Evolutionary conservation across 2,888 invertebrate genomes (phyloP).

Genomic region (Isoperla grammatica): DNA sequence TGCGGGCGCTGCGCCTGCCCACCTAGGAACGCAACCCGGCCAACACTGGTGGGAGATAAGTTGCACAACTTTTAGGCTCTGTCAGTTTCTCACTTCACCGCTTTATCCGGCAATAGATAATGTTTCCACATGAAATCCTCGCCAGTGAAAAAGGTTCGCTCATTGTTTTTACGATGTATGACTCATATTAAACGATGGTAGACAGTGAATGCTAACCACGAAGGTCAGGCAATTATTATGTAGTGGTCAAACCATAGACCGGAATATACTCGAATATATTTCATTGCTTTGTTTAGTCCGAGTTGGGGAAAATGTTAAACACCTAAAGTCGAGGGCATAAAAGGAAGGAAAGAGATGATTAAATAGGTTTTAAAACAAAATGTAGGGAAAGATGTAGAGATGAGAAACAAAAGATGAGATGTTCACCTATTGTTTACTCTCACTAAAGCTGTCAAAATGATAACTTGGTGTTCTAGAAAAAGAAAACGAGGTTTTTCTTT

Average conservation of each 20-base stretch:
- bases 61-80: slow-evolving; percentile 11
- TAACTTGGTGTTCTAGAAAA: neutral
- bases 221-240: slow-evolving; percentile 16
- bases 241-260: slow-evolving; percentile 1
- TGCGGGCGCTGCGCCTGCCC: too few relatives aligned
- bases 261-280: slow-evolving; percentile 13
- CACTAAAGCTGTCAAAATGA: slow-evolving; percentile 1
- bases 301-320: slow-evolving; percentile 14
- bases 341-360: slow-evolving; percentile 16
- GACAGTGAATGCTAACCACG: slow-evolving; percentile 5
- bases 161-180: slow-evolving; percentile 16
- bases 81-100: slow-evolving; percentile 11
- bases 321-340: slow-evolving; percentile 10
- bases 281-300: slow-evolving; percentile 14
- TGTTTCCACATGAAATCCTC: slow-evolving; percentile 16
- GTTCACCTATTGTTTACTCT: neutral
- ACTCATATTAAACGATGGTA: slow-evolving; percentile 14
- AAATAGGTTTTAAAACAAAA: slow-evolving; percentile 19
- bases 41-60: neutral
- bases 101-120: slow-evolving; percentile 11
- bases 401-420: slow-evolving; percentile 12
- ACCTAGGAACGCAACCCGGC: neutral
- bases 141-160: neutral
- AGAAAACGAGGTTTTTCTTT: slow-evolving; percentile 5
- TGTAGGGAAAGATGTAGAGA: slow-evolving; percentile 11